Evolutionary conservation across 2,797 vertebrate genomes (phyloP), one percentile per base, ranked within the genome.

Genomic region (Pipistrellus pipistrellus): DNA sequence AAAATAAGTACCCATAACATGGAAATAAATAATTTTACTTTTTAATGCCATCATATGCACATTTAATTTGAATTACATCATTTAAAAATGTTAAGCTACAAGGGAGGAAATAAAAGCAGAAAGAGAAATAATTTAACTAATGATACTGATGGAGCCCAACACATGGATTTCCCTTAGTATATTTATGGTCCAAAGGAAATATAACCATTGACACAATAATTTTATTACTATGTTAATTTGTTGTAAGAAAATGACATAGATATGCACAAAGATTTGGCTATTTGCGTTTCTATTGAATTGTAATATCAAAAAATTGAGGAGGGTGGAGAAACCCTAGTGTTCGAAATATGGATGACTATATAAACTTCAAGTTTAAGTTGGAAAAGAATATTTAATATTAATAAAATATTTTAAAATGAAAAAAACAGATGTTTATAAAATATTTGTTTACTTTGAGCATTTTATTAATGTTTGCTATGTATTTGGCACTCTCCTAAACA

Each of bases 11-110:
- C 3, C 20, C n/a, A 64, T 6, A 25, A n/a, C 23, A 11, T 51
- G 21, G 85, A 72, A 90, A 66, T 80, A 76, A 90, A 66, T 76
- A 23, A 80, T 46, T 18, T 69, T 80, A 77, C 44, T 85, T 77
- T 84, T 38, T 27, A 66, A 25, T 48, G 14, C 21, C 8, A 76
- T 44, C 51, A 3, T 76, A n/a, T 20, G n/a, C 6, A 76, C 44
- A 71, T 30, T 53, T 88, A 35, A 76, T 51, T 77, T 72, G 69
- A 73, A 23, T 85, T 64, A 57, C 21, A 18, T 76, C 38, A 88
- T 73, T 51, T 62, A 14, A 30, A 62, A 30, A 55, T 59, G 80
- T 68, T 86, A 48, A 73, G 66, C 13, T 69, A 59, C 21, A 51
- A 13, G 6, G 12, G 23, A 82, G 27, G 20, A 86, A 59, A 48